A percentile compares a stretch with the other conserved stretches of the same genome.
These are phyloP conservation scores for Hafferia zeledoni DNA, from an alignment of 2,797 vertebrate genomes.

Conservation along the genomic window DNA sequence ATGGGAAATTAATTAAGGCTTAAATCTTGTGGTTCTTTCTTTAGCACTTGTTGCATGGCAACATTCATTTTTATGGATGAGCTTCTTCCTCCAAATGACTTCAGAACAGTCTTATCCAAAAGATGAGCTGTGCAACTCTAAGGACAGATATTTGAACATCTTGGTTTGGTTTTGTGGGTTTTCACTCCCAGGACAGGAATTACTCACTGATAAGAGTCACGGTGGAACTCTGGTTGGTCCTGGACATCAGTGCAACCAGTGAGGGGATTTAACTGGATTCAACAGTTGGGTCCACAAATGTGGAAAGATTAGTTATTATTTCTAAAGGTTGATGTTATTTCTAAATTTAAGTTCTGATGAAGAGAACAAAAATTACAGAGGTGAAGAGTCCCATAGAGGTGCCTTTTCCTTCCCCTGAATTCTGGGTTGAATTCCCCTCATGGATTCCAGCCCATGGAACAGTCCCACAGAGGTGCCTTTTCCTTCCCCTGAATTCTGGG, in stretches of 20 bases:
- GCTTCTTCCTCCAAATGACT: constrained; percentile 39
- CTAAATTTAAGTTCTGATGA: not conserved
- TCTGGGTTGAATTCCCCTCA: too few relatives aligned
- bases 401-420: not conserved
- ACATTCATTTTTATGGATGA: constrained; percentile 63
- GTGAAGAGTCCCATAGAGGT: not conserved
- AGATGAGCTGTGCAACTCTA: constrained; percentile 29
- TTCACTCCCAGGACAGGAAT: not conserved
- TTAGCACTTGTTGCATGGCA: constrained; percentile 67
- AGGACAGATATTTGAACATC: constrained; percentile 17
- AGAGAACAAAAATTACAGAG: not conserved
- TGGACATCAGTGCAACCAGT: not conserved
- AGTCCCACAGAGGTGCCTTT: not conserved
- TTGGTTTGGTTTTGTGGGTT: not conserved
- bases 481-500: not conserved
- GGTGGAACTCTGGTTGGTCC: not conserved
- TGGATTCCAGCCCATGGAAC: not conserved
- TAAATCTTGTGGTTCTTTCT: constrained; percentile 54
- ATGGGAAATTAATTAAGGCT: constrained; percentile 39
- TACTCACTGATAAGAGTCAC: not conserved
- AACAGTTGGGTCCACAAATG: not conserved
- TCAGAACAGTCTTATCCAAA: constrained; percentile 21
- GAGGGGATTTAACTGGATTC: not conserved
- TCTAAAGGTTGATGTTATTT: not conserved
- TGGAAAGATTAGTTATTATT: not conserved